Evolutionary conservation across 2,797 vertebrate genomes (phyloP).

Genomic region (Rhincodon typus): DNA sequence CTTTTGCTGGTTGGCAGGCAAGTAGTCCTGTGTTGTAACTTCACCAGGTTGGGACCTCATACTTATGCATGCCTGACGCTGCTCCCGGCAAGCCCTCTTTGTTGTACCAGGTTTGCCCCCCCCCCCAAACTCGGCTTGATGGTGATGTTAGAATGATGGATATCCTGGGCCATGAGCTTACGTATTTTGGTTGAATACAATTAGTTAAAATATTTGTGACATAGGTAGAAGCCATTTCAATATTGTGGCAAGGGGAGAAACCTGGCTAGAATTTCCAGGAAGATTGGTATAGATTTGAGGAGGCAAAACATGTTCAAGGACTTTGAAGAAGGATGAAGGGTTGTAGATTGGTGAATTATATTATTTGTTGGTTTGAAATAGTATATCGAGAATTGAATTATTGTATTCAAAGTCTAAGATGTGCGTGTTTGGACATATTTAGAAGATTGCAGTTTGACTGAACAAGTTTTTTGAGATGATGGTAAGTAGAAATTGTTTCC

Average conservation of each 20-base stretch:
- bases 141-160: too few species aligned
- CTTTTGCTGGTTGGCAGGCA: too few species aligned
- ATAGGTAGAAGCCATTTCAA: background rate
- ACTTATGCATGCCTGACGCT: too few species aligned
- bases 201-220: background rate
- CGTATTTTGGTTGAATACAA: too few species aligned
- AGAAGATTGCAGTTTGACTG: background rate
- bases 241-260: background rate
- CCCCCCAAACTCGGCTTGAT: too few species aligned
- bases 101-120: too few species aligned
- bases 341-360: background rate
- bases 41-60: too few species aligned
- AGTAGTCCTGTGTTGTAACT: too few species aligned
- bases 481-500: background rate
- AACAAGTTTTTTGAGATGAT: background rate
- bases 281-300: background rate
- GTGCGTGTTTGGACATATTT: background rate
- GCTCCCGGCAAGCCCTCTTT: too few species aligned
- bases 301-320: background rate
- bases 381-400: background rate
- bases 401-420: background rate
- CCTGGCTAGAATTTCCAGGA: background rate
- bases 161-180: too few species aligned
- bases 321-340: background rate
- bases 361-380: background rate